Evolutionary conservation across 2,797 vertebrate species (phyloP).

Genomic region (Coluber constrictor): DNA sequence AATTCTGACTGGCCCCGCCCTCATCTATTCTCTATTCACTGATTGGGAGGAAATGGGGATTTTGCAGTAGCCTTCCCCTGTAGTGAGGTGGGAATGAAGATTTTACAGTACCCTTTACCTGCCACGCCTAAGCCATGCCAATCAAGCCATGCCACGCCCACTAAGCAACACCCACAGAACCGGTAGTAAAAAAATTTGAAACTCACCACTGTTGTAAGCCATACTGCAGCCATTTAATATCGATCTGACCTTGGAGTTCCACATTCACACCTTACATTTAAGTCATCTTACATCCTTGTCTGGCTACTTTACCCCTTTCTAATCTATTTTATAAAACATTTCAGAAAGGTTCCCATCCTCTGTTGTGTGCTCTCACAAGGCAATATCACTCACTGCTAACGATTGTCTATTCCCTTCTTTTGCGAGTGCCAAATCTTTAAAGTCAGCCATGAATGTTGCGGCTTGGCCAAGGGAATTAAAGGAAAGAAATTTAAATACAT

Average conservation of each 20-base stretch:
- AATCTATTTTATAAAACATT: constrained; percentile 37
- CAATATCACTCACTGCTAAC: constrained; percentile 36
- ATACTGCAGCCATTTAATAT: neutral
- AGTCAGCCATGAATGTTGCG: constrained; percentile 36
- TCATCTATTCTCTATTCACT: too few relatives aligned
- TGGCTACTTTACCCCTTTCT: neutral
- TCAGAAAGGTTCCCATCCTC: constrained; percentile 30
- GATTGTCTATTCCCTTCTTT: neutral
- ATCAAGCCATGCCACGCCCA: too few relatives aligned
- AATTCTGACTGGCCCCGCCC: too few relatives aligned
- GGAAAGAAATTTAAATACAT: constrained; percentile 41
- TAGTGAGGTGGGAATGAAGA: too few relatives aligned
- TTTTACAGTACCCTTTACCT: too few relatives aligned
- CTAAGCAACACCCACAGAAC: too few relatives aligned
- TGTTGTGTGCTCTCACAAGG: constrained; percentile 40
- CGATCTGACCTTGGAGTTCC: neutral
- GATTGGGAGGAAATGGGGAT: too few relatives aligned
- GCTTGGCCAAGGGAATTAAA: constrained; percentile 25
- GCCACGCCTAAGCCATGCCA: too few relatives aligned
- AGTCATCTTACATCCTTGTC: neutral
- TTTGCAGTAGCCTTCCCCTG: too few relatives aligned
- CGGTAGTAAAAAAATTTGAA: too few relatives aligned
- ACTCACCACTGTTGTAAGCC: too few relatives aligned
- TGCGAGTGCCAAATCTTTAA: constrained; percentile 33
- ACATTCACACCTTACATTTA: accelerated